A percentile compares a stretch with the other conserved stretches of the same genome.
Evolutionary conservation across 2,113 vertebrate species (phyloP).

Genomic region (Probosciger aterrimus): DNA sequence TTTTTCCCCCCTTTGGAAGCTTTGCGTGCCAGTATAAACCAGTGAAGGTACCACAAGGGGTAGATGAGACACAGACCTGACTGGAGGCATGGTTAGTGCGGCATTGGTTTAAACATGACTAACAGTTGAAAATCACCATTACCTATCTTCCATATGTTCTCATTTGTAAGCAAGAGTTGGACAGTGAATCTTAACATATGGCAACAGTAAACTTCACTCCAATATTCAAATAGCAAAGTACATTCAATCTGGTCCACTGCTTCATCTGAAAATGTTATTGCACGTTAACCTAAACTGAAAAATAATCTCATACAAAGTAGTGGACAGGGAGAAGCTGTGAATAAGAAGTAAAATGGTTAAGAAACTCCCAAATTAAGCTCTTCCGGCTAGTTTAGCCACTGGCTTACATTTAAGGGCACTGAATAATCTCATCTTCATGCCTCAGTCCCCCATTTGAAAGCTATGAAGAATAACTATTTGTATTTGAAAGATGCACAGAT

Average conservation of each 20-base stretch:
- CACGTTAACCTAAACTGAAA: background rate
- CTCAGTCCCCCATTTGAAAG: background rate
- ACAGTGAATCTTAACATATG: constrained; percentile 38
- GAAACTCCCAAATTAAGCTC: background rate
- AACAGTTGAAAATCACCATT: constrained; percentile 38
- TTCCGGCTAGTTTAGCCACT: background rate
- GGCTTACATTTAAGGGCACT: background rate
- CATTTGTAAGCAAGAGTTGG: constrained; percentile 22
- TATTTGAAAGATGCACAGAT: background rate
- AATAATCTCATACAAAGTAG: background rate
- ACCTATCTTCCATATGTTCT: constrained; percentile 37
- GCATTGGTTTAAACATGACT: background rate
- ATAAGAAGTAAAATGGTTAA: background rate
- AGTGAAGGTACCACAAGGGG: background rate
- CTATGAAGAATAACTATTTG: background rate
- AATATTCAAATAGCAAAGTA: background rate
- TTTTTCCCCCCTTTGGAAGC: rapidly evolving
- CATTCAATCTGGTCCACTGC: background rate
- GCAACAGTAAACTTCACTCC: constrained; percentile 23
- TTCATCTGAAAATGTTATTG: background rate
- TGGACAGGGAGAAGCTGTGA: background rate
- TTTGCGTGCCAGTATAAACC: background rate
- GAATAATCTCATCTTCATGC: background rate
- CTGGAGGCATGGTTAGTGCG: background rate
- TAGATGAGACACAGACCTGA: background rate